phyloP scores from a whole-genome alignment of 1,140 invertebrate species.

The Calosoma granatense region DNA sequence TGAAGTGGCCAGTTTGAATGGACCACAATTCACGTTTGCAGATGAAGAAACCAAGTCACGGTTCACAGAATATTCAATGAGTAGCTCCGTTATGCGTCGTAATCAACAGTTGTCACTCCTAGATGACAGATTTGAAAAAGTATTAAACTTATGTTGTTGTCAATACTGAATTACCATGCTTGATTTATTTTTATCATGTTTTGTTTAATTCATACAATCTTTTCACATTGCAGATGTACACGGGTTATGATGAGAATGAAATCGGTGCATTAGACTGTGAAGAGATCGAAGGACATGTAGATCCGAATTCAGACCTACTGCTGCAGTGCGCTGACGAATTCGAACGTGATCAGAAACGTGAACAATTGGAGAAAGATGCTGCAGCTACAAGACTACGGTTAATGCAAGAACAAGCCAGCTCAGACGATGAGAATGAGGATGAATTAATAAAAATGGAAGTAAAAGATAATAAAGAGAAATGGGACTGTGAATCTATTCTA shows the following conservation, averaged over 20 bases:
- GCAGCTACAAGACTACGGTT: conserved; percentile 40
- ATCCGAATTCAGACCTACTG: conserved; percentile 54
- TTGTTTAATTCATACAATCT: neutral
- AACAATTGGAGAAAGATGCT: conserved; percentile 44
- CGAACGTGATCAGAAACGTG: conserved; percentile 42
- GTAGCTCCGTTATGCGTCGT: conserved; percentile 78
- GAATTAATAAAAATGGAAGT: conserved; percentile 50
- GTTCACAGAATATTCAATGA: conserved; percentile 92
- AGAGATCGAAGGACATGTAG: conserved; percentile 75
- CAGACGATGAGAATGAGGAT: conserved; percentile 38
- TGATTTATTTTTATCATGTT: too few relatives aligned
- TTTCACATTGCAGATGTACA: conserved; percentile 53
- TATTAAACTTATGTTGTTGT: too few relatives aligned
- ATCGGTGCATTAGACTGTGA: conserved; percentile 81
- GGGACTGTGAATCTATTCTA: conserved; percentile 90
- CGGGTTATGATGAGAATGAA: conserved; percentile 79
- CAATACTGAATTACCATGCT: too few relatives aligned
- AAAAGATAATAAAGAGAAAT: conserved; percentile 52
- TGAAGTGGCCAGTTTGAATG: conserved; percentile 43
- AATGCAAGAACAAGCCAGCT: neutral
- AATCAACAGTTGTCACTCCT: conserved; percentile 74
- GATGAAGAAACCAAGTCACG: conserved; percentile 76
- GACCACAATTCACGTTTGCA: conserved; percentile 38
- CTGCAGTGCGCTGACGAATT: conserved; percentile 53
- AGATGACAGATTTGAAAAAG: conserved; percentile 88